These are phyloP conservation scores for Tricholaema leucomelas DNA, from an alignment of 2,113 vertebrate species.

Conservation along the genomic window DNA sequence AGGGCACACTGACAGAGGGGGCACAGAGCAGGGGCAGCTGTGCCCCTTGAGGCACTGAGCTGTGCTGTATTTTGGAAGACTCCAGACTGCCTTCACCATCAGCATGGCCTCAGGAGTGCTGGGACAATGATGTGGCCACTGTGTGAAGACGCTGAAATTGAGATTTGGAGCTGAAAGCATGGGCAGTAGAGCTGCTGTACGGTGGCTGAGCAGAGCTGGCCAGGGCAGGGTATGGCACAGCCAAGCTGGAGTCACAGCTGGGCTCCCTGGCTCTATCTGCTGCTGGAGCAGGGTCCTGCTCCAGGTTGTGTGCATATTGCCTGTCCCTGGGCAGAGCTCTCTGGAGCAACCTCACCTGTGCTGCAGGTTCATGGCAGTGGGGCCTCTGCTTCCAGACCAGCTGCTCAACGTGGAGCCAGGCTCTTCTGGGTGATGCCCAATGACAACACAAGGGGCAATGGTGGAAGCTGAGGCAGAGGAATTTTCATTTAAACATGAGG, in stretches of 20 bases:
- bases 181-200: not conserved
- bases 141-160: not conserved
- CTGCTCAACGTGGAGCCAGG: not conserved
- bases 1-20: not conserved
- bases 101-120: rapidly evolving
- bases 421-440: too few species aligned
- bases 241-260: not conserved
- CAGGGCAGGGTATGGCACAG: not conserved
- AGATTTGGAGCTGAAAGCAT: not conserved
- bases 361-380: rapidly evolving
- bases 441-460: too few species aligned
- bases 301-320: rapidly evolving
- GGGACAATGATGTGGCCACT: not conserved
- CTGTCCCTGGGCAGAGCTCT: too few species aligned
- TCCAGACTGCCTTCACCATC: rapidly evolving
- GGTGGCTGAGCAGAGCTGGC: not conserved
- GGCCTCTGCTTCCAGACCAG: not conserved
- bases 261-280: rapidly evolving
- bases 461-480: too few species aligned
- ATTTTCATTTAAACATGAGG: too few species aligned
- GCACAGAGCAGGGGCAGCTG: not conserved
- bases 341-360: rapidly evolving
- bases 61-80: rapidly evolving
- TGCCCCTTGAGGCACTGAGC: rapidly evolving
- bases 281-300: not conserved